Evolutionary conservation across 2,113 vertebrate species (phyloP), one percentile per base, ranked within the genome.

Genomic region (Hemiprocne comata): DNA sequence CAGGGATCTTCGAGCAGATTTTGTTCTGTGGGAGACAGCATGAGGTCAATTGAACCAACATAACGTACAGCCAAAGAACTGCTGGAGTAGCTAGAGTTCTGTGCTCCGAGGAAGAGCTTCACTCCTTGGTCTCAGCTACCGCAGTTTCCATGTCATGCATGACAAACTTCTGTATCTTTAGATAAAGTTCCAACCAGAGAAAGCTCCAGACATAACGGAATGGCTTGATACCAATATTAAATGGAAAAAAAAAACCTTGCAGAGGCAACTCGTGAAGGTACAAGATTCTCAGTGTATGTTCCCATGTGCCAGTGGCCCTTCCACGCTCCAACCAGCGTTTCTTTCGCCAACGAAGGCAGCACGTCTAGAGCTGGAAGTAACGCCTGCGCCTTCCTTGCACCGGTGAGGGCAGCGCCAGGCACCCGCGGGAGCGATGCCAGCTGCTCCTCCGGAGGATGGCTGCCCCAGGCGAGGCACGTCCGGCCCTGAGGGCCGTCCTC

Each of bases 401-500:
- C 48, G 21, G 42, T 11, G 42, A 42, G 15, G 48, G 18, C 50
- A 15, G 51, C 25, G 26, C 51, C 10, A 23, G 26, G 51, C 25
- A 53, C 48, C 33, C 0, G 9, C 33, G 10, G 0, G 10, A 70
- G 60, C 0, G 0, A 10, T 0, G 5, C 36, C 1, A 1, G 34
- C 66, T 33, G 53, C 34, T 38, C 4, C 36, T n/a, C n/a, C n/a
- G n/a, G n/a, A n/a, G n/a, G n/a, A n/a, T n/a, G n/a, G n/a, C n/a
- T n/a, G n/a, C n/a, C n/a, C n/a, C n/a, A n/a, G n/a, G n/a, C n/a
- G n/a, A n/a, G n/a, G n/a, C n/a, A n/a, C n/a, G 24, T 33, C 34
- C 62, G 11, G 48, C 66, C 42, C 42, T 42, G 42, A 42, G 42
- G 42, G 42, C 2, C 26, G 25, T 6, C 13, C 28, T 46, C 26